Base-by-base conservation (phyloP, 2,797 vertebrate species). In the Catharus ustulatus region DNA sequence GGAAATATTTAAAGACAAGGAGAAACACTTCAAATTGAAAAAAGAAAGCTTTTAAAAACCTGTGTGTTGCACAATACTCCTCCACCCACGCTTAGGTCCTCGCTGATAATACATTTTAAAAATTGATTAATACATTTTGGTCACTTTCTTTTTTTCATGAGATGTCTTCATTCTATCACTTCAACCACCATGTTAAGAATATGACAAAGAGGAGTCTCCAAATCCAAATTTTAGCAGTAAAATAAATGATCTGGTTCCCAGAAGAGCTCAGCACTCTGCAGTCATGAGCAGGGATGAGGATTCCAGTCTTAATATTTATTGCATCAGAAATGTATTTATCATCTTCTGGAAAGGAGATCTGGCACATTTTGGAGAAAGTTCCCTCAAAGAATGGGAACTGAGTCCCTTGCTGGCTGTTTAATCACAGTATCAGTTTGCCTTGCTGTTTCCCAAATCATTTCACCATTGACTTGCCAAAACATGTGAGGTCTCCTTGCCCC, bases 401-500 rank as follows among this genome's bases (percentile, higher is more conserved):
- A 68, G 75, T 76, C 63, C 72, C 51, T 94, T 87, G 91, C 90
- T 97, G 96, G 93, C 63, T 91, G 87, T 92, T 97, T 84, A 93
- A 93, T 91, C 64, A 93, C 79, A 82, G 34, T 48, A 71, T 94
- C 94, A 46, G 38, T 62, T 94, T 72, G 91, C 90, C 89, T 77
- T 58, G 74, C 54, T 82, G 57, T 77, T 90, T 95, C 94, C 94
- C 83, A 86, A 84, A 84, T 92, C 79, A 27, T 86, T 93, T 93
- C 76, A 55, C 89, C 80, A 75, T 64, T 20, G 55, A 55, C 74
- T 95, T 91, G 92, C 93, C 92, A 93, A 93, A 95, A 86, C 81
- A 75, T 72, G 94, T 94, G 95, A 90, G 92, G 91, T 81, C 95
- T 96, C 87, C 87, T 78, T 93, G 94, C 87, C 93, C 81, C 81